Conservation (phyloP, 2,797 vertebrate genomes). For the Bradypodion pumilum region DNA sequence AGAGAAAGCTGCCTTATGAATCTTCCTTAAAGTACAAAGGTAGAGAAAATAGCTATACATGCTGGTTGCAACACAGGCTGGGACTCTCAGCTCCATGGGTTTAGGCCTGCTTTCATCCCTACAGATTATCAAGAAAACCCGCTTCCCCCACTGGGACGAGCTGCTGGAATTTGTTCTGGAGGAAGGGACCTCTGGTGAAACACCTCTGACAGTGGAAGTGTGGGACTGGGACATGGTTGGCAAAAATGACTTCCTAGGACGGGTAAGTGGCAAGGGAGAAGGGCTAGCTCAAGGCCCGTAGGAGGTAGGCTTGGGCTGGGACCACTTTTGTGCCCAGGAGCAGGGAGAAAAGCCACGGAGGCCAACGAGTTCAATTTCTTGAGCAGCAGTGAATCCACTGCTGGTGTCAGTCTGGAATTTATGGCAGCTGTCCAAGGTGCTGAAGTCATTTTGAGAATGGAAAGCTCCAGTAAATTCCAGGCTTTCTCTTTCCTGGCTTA, state of each 20-base stretch:
- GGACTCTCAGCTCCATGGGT: background rate
- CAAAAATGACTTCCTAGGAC: slow-evolving; percentile 92
- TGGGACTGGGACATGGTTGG: slow-evolving; percentile 98
- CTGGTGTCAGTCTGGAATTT: too few relatives aligned
- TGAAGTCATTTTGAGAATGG: too few relatives aligned
- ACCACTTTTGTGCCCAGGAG: too few relatives aligned
- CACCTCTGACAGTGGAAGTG: slow-evolving; percentile 82
- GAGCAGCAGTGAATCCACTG: too few relatives aligned
- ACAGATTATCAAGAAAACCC: slow-evolving; percentile 92
- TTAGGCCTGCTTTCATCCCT: background rate
- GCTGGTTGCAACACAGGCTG: background rate
- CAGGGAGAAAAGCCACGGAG: too few relatives aligned
- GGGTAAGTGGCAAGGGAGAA: slow-evolving; percentile 71
- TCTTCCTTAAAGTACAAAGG: background rate
- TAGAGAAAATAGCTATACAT: background rate
- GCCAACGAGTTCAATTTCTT: too few relatives aligned
- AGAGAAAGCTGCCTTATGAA: background rate
- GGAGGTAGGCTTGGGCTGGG: too few relatives aligned
- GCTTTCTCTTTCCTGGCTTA: too few relatives aligned
- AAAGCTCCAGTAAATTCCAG: too few relatives aligned
- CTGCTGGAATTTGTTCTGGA: slow-evolving; percentile 83
- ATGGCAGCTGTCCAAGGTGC: too few relatives aligned
- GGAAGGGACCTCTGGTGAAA: slow-evolving; percentile 62
- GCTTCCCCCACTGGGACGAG: slow-evolving; percentile 90
- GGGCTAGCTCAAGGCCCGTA: too few relatives aligned